Conservation (phyloP, 2,888 invertebrate species). For the Meteorus colon region DNA sequence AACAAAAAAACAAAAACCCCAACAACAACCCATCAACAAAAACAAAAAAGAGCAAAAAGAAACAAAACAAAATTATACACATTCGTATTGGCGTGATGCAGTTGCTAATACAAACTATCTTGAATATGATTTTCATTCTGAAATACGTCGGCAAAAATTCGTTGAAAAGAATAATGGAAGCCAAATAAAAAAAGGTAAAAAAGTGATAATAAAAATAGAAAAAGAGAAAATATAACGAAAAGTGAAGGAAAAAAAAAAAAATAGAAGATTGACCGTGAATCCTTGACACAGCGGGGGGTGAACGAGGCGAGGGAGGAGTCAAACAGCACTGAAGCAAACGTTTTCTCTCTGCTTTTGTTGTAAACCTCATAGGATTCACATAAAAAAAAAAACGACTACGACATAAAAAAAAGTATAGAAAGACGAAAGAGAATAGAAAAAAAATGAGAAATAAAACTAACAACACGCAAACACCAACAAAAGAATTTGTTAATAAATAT, state of each 20-base stretch:
- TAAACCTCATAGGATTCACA: conserved; percentile 1
- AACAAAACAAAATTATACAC: not conserved
- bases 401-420: not conserved
- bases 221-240: conserved; percentile 23
- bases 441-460: not conserved
- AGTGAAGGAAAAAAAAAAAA: conserved; percentile 24
- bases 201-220: conserved; percentile 36
- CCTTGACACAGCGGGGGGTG: conserved; percentile 50
- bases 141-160: conserved; percentile 38
- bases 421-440: not conserved
- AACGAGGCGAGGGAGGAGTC: conserved; percentile 62
- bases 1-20: conserved; percentile 13
- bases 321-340: conserved; percentile 63
- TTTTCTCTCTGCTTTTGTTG: conserved; percentile 58
- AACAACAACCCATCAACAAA: too few relatives aligned
- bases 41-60: too few relatives aligned
- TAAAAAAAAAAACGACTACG: not conserved
- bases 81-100: conserved; percentile 23
- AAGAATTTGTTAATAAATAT: conserved; percentile 1
- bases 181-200: conserved; percentile 41
- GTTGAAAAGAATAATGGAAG: conserved; percentile 46
- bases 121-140: conserved; percentile 35
- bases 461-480: not conserved
- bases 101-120: conserved; percentile 31
- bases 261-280: conserved; percentile 50